These are phyloP conservation scores for Triops cancriformis DNA, from an alignment of 1,140 invertebrate species.

Conservation along the genomic window DNA sequence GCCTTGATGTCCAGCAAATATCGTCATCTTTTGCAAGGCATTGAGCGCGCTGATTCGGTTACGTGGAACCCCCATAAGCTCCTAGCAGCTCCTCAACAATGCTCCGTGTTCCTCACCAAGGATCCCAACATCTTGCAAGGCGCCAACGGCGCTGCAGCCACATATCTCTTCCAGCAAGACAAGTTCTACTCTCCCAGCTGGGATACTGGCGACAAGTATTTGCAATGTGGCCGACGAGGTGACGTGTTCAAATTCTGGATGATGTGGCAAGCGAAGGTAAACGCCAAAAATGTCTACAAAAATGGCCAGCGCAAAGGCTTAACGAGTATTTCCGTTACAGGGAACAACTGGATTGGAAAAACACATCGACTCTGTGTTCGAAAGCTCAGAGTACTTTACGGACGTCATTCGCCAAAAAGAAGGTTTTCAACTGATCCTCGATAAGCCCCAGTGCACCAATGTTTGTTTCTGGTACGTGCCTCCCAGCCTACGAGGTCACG, in stretches of 20 bases:
- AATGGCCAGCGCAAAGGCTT: neutral
- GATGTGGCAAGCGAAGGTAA: constrained; percentile 88
- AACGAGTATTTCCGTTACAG: constrained; percentile 34
- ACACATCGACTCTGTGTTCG: constrained; percentile 70
- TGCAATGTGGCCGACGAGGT: constrained; percentile 84
- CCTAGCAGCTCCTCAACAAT: constrained; percentile 79
- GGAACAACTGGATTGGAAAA: constrained; percentile 68
- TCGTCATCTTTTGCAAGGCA: constrained; percentile 63
- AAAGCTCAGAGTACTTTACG: constrained; percentile 60
- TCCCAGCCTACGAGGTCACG: constrained; percentile 53
- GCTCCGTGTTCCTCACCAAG: constrained; percentile 68
- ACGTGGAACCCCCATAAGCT: constrained; percentile 93
- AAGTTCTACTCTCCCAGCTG: constrained; percentile 89
- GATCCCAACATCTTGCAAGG: constrained; percentile 47
- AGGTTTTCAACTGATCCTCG: constrained; percentile 63
- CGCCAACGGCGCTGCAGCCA: constrained; percentile 59
- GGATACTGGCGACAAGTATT: constrained; percentile 88
- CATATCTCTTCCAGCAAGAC: constrained; percentile 90
- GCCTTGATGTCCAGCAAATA: constrained; percentile 74
- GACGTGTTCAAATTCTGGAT: constrained; percentile 95
- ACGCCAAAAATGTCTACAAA: neutral
- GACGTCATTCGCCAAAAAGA: constrained; percentile 54
- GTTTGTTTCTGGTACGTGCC: constrained; percentile 95
- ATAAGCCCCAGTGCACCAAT: constrained; percentile 83
- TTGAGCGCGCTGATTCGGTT: constrained; percentile 68